Evolutionary conservation across 2,888 invertebrate genomes (phyloP).

Genomic region (Sphecodes monilicornis): DNA sequence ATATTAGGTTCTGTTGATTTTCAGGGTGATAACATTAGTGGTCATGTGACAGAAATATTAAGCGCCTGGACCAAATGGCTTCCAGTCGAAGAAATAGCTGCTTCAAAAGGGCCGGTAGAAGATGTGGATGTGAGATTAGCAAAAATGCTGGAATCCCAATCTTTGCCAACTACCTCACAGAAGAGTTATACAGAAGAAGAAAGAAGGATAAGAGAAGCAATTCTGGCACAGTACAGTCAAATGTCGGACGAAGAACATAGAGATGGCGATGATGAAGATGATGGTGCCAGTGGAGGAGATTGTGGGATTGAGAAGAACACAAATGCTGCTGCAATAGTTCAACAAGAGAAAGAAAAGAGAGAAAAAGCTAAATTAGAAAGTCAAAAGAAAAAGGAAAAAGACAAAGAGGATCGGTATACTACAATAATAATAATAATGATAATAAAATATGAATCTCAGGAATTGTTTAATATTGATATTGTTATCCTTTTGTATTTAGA

Average conservation of each 20-base stretch:
- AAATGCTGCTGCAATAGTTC: constrained; percentile 92
- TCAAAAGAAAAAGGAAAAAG: constrained; percentile 95
- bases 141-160: constrained; percentile 91
- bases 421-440: not conserved
- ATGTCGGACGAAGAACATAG: constrained; percentile 89
- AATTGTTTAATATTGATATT: not conserved
- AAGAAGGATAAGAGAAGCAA: constrained; percentile 93
- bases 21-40: constrained; percentile 85
- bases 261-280: constrained; percentile 85
- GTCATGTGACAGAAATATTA: constrained; percentile 89
- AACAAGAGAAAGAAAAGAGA: constrained; percentile 92
- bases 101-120: constrained; percentile 84
- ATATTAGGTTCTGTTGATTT: constrained; percentile 14
- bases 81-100: constrained; percentile 84
- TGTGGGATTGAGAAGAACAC: constrained; percentile 90
- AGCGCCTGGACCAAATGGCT: constrained; percentile 89
- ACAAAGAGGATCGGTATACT: constrained; percentile 93
- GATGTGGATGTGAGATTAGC: constrained; percentile 89
- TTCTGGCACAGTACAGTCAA: constrained; percentile 94
- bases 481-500: constrained; percentile 85
- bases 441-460: not conserved
- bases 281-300: constrained; percentile 84
- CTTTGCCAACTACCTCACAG: constrained; percentile 89
- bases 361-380: constrained; percentile 94
- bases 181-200: constrained; percentile 93